Percentiles rank a stretch among this genome's conserved stretches.
phyloP scores from a whole-genome alignment of 2,888 invertebrate species.

The Encarsia formosa region DNA sequence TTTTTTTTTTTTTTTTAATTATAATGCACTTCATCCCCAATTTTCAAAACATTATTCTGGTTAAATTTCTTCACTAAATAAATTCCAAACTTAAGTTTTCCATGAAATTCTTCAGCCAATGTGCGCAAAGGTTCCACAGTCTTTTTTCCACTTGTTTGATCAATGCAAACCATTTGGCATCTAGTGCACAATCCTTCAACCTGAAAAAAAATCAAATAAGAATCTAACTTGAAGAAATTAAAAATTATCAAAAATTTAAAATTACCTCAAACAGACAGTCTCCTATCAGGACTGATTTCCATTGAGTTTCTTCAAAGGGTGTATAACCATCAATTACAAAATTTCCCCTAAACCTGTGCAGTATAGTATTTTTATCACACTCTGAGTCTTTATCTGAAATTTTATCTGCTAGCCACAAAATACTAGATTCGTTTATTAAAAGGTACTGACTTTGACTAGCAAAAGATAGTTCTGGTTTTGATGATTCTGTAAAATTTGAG shows the following conservation, averaged over 20 bases:
- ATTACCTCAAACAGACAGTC: constrained; percentile 61
- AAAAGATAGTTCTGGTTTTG: constrained; percentile 56
- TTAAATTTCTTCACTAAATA: constrained; percentile 55
- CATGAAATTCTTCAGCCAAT: constrained; percentile 68
- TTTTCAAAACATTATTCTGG: constrained; percentile 31
- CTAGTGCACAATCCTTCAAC: constrained; percentile 78
- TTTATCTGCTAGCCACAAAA: constrained; percentile 65
- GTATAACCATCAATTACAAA: constrained; percentile 69
- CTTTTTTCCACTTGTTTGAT: constrained; percentile 78
- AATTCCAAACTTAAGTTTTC: constrained; percentile 78
- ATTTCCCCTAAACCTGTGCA: constrained; percentile 86
- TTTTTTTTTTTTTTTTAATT: constrained; percentile 23
- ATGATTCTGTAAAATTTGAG: constrained; percentile 29
- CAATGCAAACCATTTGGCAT: constrained; percentile 94
- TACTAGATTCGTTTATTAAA: constrained; percentile 73
- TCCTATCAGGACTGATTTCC: constrained; percentile 65
- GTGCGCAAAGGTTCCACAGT: constrained; percentile 75
- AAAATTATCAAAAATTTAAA: constrained; percentile 2
- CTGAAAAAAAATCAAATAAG: constrained; percentile 45
- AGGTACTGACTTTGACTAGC: constrained; percentile 85
- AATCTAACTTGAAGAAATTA: neutral
- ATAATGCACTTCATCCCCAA: constrained; percentile 37
- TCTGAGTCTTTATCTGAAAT: constrained; percentile 53
- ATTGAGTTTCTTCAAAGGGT: constrained; percentile 76
- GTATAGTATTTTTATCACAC: constrained; percentile 58